Evolutionary conservation across 2,113 vertebrate species (phyloP).

Genomic region (Ornithorhynchus anatinus): DNA sequence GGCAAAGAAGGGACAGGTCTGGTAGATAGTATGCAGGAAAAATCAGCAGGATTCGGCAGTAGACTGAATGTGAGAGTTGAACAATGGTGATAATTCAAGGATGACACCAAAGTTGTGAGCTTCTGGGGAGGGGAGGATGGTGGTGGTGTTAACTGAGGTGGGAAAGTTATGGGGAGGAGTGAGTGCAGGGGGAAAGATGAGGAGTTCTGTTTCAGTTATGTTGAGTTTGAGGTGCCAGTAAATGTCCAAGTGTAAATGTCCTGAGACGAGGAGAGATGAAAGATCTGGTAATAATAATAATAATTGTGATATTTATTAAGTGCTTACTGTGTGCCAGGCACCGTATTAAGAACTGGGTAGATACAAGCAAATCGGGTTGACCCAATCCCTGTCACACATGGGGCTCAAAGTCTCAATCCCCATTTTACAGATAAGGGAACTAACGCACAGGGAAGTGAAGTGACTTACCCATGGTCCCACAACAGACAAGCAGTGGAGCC

Average conservation of each 20-base stretch:
- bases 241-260: background rate
- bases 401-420: no score
- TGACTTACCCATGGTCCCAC: no score
- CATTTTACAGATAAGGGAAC: no score
- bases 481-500: no score
- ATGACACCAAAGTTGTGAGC: background rate
- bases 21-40: background rate
- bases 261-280: no score
- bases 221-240: background rate
- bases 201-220: background rate
- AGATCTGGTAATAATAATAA: no score
- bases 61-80: background rate
- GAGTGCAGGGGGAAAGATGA: background rate
- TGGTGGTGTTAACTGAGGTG: background rate
- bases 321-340: no score
- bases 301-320: no score
- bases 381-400: no score
- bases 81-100: background rate
- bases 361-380: no score
- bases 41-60: background rate
- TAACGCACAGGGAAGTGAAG: no score
- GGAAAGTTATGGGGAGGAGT: background rate
- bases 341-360: no score
- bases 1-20: background rate
- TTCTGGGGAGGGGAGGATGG: background rate